Conservation (phyloP, 2,888 invertebrate species). For the Lissocephala sabroskyi region DNA sequence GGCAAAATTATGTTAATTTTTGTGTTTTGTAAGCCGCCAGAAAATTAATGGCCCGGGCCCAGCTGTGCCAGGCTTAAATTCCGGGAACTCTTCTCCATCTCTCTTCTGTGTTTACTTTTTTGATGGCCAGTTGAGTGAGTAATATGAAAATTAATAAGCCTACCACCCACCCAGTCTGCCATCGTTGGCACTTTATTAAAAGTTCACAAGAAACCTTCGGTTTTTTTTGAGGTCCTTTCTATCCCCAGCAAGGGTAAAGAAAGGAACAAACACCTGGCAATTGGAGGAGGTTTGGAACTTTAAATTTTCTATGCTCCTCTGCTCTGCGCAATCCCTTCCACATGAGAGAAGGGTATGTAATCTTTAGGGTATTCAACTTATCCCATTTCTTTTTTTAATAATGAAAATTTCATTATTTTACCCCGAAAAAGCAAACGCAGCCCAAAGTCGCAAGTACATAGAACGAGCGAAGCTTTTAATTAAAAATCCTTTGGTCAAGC, state of each 20-base stretch:
- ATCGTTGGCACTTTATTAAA: no score
- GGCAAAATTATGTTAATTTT: conserved; percentile 56
- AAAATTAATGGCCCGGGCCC: no score
- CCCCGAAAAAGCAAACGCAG: conserved; percentile 28
- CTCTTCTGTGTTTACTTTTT: no score
- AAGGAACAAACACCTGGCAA: conserved; percentile 17
- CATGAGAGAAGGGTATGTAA: conserved; percentile 3
- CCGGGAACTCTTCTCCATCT: no score
- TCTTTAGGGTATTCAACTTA: neutral
- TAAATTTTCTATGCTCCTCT: no score
- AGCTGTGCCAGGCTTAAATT: no score
- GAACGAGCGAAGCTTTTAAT: conserved; percentile 51
- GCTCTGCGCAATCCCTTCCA: no score
- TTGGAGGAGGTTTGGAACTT: no score
- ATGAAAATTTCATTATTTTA: conserved; percentile 60
- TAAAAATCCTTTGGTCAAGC: conserved; percentile 66
- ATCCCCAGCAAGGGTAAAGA: neutral
- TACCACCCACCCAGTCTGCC: no score
- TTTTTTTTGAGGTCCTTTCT: no score
- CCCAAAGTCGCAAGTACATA: neutral
- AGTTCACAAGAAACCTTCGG: no score
- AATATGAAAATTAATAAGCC: conserved; percentile 17
- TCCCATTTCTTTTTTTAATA: conserved; percentile 44
- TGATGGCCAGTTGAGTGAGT: conserved; percentile 24
- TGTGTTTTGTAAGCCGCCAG: neutral